A percentile compares a stretch with the other conserved stretches of the same genome.
These are phyloP conservation scores for Cyprinodon variegatus DNA, from an alignment of 2,113 vertebrate genomes.

Conservation along the genomic window DNA sequence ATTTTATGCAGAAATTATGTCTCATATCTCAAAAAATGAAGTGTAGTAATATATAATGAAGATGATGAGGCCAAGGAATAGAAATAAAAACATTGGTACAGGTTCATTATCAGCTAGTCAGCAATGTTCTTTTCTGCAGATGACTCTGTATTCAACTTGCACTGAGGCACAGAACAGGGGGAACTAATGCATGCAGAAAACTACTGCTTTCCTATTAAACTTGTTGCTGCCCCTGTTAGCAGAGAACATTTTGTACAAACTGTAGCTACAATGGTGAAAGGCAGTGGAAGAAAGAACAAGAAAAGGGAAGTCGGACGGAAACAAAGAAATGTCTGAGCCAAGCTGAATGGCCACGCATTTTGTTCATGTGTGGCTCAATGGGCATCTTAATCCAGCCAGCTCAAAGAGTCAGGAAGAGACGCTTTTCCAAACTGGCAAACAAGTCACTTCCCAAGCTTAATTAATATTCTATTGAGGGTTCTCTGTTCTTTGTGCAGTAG, in stretches of 20 bases:
- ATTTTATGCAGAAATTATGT: slow-evolving; percentile 15
- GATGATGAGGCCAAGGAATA: neutral
- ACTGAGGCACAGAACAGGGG: neutral
- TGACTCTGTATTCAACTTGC: neutral
- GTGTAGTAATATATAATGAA: neutral
- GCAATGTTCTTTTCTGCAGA: no score
- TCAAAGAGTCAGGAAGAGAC: slow-evolving; percentile 60
- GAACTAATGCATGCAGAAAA: slow-evolving; percentile 4
- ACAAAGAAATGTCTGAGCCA: slow-evolving; percentile 21
- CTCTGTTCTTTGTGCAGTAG: slow-evolving; percentile 46
- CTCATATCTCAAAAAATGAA: neutral
- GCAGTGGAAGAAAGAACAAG: slow-evolving; percentile 23
- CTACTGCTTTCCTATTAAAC: slow-evolving; percentile 10
- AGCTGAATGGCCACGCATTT: slow-evolving; percentile 46
- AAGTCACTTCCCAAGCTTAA: slow-evolving; percentile 52
- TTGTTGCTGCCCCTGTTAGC: slow-evolving; percentile 24
- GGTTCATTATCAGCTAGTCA: neutral
- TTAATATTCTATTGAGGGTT: slow-evolving; percentile 59
- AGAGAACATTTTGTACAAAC: slow-evolving; percentile 28
- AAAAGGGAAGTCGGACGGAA: slow-evolving; percentile 39
- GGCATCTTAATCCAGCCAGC: slow-evolving; percentile 62
- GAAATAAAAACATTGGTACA: neutral
- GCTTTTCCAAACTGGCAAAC: slow-evolving; percentile 62
- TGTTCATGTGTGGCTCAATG: slow-evolving; percentile 53
- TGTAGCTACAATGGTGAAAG: slow-evolving; percentile 21